Evolutionary conservation across 2,797 vertebrate genomes (phyloP), one percentile per base, ranked within the genome.

Genomic region (Allobates femoralis): DNA sequence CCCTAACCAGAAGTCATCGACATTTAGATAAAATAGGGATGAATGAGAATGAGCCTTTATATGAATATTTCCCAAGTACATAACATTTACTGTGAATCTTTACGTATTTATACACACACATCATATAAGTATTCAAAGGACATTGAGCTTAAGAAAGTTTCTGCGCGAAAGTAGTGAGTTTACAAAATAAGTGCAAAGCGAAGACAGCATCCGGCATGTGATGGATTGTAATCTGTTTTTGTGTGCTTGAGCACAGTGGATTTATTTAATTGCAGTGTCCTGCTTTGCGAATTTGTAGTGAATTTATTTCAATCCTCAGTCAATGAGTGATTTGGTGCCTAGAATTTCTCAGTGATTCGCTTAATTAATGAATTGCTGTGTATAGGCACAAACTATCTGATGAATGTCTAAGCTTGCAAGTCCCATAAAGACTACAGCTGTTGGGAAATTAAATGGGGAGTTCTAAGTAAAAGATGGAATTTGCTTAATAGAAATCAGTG

Each of bases 241-340:
- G 23, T 73, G 73, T 46, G 30, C 64, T 78, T 77, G 60, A 26
- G 41, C 16, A n/a, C 3, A 73, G 32, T 79, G 62, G 51, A 73
- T 51, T 76, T 87, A 81, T 87, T 79, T 87, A 83, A 83, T 82
- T 78, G 85, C 51, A 60, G 18, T 83, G 73, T 56, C 60, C 81
- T 66, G 50, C 51, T 81, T 56, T 67, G 73, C 34, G 73, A 76
- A 62, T 77, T 50, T 37, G 50, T 46, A 78, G 60, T 77, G 55
- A 83, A 83, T 79, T 67, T 78, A 67, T 83, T 82, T 82, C 80
- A 51, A 21, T 83, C n/a, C 23, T 18, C 76, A 32, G 64, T 79
- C 64, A 60, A 55, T 83, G 81, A 87, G 75, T 79, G 81, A 83
- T 83, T 71, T 66, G 64, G 60, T 83, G 62, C 37, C 62, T 66